Base-by-base conservation (phyloP, 2,888 invertebrate genomes). In the Platycnemis pennipes region DNA sequence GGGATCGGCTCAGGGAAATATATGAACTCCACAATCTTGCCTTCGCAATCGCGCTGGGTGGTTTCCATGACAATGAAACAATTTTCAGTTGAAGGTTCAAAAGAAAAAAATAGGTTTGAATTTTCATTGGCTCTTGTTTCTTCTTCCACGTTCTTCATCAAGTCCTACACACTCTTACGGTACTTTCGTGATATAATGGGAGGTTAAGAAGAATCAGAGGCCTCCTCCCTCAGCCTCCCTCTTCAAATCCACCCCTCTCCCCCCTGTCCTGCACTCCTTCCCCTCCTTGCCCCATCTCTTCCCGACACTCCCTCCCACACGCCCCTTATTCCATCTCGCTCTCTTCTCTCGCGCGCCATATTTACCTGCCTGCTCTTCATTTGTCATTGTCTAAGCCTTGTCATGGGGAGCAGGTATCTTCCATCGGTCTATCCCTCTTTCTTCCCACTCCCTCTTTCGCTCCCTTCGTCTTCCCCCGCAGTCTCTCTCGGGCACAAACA, bases 311-410 rank as follows among this genome's bases (percentile, higher is more conserved):
- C 87, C 87, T 89, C 88, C 88, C 45, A n/a, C 46, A n/a, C 88
- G n/a, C 49, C 87, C 87, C 19, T 46, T 11, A 53, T 53, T 89
- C 91, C 63, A 89, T 53, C 53, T 37, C 89, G 37, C 56, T 42
- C 86, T 86, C 86, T 22, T 16, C 63, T n/a, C 37, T n/a, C 77
- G 26, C 91, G 63, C 91, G 63, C 91, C 91, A 91, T 63, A 91
- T 91, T 91, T 91, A 91, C 91, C 91, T 44, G 89, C 89, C 89
- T 37, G 56, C 91, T 91, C 91, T 91, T 91, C 91, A 91, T 91
- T 91, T 91, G 91, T 91, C 91, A 91, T 91, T 91, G 91, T 91
- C 91, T 69, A 63, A 63, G 91, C 26, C 63, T 91, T 91, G 91
- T 91, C 91, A 91, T 69, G 91, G 91, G 44, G 69, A 56, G 89